Conservation (phyloP, 2,888 invertebrate genomes). For the Tachina lurida region DNA sequence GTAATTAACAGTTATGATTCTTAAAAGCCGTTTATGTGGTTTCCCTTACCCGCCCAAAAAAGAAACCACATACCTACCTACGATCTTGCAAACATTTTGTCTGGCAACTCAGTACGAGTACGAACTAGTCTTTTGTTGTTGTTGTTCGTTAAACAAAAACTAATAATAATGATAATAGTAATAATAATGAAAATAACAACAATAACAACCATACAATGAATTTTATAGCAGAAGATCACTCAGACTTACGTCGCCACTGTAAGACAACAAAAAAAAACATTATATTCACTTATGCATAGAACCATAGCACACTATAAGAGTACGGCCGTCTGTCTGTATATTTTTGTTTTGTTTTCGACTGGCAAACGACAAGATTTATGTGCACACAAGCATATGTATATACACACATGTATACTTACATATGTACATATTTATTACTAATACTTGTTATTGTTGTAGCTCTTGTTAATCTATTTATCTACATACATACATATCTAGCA, state of each 20-base stretch:
- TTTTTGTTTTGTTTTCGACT: slow-evolving; percentile 9
- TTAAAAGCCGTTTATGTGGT: too few relatives aligned
- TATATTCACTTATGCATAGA: slow-evolving; percentile 11
- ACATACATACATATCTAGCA: not conserved
- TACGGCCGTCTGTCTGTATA: not conserved
- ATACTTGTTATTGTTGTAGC: slow-evolving; percentile 21
- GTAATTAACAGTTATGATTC: too few relatives aligned
- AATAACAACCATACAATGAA: slow-evolving; percentile 27
- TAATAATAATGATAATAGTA: slow-evolving; percentile 43
- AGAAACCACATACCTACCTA: too few relatives aligned
- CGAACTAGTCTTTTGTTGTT: not conserved
- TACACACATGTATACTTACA: not conserved
- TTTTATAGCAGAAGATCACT: slow-evolving; percentile 68
- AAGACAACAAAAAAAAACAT: slow-evolving; percentile 21
- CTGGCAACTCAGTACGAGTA: not conserved
- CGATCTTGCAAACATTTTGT: not conserved
- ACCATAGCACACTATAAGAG: not conserved
- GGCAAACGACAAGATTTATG: slow-evolving; percentile 52
- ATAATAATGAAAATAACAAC: slow-evolving; percentile 39
- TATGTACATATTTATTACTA: not conserved
- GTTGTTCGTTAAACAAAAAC: slow-evolving; percentile 18
- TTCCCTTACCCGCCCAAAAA: too few relatives aligned
- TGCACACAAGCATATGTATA: not conserved
- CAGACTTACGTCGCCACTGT: slow-evolving; percentile 70
- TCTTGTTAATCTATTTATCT: slow-evolving; percentile 46